Percentiles rank a stretch among this genome's conserved stretches.
phyloP scores from a whole-genome alignment of 1,140 invertebrate genomes.

The Vanessa atalanta region DNA sequence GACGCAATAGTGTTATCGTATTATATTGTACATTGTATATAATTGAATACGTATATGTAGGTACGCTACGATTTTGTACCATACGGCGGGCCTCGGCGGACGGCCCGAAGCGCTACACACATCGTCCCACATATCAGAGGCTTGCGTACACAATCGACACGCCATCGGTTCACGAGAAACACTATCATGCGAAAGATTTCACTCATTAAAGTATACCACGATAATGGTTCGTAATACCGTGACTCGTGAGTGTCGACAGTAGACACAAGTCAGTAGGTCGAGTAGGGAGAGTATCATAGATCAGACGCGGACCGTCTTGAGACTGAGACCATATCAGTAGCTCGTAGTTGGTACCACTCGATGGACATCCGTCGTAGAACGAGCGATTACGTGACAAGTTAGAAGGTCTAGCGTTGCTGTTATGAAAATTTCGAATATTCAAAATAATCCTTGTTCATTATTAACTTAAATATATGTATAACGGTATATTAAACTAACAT shows the following conservation, averaged over 20 bases:
- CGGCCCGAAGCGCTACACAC: constrained; percentile 73
- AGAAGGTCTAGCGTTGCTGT: constrained; percentile 50
- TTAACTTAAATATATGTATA: constrained; percentile 64
- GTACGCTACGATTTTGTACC: constrained; percentile 73
- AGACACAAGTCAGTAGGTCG: constrained; percentile 70
- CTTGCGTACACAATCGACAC: constrained; percentile 63
- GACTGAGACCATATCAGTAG: constrained; percentile 79
- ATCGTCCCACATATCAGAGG: constrained; percentile 78
- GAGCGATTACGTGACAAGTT: constrained; percentile 67
- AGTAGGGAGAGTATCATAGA: constrained; percentile 76
- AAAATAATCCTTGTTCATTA: constrained; percentile 70
- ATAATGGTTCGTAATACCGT: not conserved
- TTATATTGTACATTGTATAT: constrained; percentile 79
- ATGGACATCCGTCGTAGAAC: constrained; percentile 71
- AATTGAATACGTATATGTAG: constrained; percentile 71
- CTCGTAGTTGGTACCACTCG: constrained; percentile 56
- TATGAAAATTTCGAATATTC: constrained; percentile 60
- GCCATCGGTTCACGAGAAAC: constrained; percentile 8
- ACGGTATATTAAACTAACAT: constrained; percentile 68
- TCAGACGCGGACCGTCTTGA: constrained; percentile 77
- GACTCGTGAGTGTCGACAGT: constrained; percentile 49
- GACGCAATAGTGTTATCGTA: constrained; percentile 67
- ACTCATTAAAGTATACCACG: not conserved
- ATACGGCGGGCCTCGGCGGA: constrained; percentile 55
- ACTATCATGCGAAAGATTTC: constrained; percentile 10